A percentile compares a stretch with the other conserved stretches of the same genome.
These are phyloP conservation scores for Pseudomyrmex flavicornis DNA, from an alignment of 1,140 invertebrate genomes.

Conservation along the genomic window DNA sequence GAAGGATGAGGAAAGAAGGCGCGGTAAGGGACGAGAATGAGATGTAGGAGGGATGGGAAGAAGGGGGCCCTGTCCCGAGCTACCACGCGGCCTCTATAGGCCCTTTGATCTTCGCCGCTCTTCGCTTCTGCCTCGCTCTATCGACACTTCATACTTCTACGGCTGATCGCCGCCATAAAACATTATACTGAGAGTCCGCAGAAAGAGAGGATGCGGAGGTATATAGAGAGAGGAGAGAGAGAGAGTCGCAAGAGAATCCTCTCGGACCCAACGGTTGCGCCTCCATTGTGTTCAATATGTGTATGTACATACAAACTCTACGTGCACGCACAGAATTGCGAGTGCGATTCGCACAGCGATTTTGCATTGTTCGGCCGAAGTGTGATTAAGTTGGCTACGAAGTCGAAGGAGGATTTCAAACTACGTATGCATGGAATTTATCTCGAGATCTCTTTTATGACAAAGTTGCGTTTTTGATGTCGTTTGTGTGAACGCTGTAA, in stretches of 20 bases:
- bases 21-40: conserved; percentile 37
- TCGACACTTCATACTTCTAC: conserved; percentile 86
- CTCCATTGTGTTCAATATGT: conserved; percentile 33
- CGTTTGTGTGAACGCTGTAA: conserved; percentile 22
- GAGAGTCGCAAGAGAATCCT: conserved; percentile 53
- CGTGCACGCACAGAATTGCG: background rate
- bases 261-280: conserved; percentile 51
- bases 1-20: conserved; percentile 18
- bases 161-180: conserved; percentile 85
- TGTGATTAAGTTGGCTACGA: conserved; percentile 16
- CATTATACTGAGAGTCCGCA: conserved; percentile 80
- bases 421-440: conserved; percentile 30
- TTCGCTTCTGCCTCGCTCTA: conserved; percentile 85
- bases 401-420: conserved; percentile 39
- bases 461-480: conserved; percentile 35
- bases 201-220: conserved; percentile 34
- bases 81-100: conserved; percentile 80
- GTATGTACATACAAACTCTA: background rate
- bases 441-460: conserved; percentile 44
- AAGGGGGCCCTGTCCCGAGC: conserved; percentile 67
- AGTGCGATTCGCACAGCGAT: conserved; percentile 24
- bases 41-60: conserved; percentile 8
- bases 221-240: background rate
- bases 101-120: conserved; percentile 84
- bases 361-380: conserved; percentile 31